Conservation (phyloP, 2,888 invertebrate species). For the Papilio gigon region DNA sequence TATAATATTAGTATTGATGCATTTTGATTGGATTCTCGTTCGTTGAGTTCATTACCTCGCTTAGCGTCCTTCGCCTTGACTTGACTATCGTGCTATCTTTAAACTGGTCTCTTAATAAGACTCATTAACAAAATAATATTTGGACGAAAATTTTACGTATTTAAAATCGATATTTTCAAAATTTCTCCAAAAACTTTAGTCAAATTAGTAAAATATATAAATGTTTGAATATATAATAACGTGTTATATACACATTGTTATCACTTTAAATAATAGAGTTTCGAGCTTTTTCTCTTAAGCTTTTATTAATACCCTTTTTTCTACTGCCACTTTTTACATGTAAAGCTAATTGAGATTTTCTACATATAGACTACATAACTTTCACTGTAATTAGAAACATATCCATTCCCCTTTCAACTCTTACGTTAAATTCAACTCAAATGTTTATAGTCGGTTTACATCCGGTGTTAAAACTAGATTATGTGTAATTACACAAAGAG, state of each 20-base stretch:
- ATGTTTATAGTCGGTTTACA: constrained; percentile 34
- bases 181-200: constrained; percentile 35
- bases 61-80: constrained; percentile 69
- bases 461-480: constrained; percentile 37
- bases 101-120: constrained; percentile 59
- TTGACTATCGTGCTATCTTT: constrained; percentile 64
- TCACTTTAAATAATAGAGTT: constrained; percentile 61
- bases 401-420: constrained; percentile 43
- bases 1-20: constrained; percentile 46
- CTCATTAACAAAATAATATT: constrained; percentile 65
- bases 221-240: constrained; percentile 41
- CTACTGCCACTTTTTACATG: constrained; percentile 63
- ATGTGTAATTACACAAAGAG: constrained; percentile 55
- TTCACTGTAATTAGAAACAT: constrained; percentile 26
- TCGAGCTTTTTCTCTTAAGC: constrained; percentile 79
- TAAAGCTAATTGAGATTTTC: constrained; percentile 64
- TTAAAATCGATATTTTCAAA: constrained; percentile 40
- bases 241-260: constrained; percentile 52
- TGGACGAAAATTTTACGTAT: constrained; percentile 43
- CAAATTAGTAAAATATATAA: constrained; percentile 42
- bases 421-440: constrained; percentile 35
- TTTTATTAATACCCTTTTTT: constrained; percentile 64
- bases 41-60: constrained; percentile 70
- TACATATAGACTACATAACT: constrained; percentile 49
- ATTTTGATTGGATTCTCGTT: constrained; percentile 50